phyloP scores from a whole-genome alignment of 2,113 vertebrate species.

The Poeciliopsis retropinna region DNA sequence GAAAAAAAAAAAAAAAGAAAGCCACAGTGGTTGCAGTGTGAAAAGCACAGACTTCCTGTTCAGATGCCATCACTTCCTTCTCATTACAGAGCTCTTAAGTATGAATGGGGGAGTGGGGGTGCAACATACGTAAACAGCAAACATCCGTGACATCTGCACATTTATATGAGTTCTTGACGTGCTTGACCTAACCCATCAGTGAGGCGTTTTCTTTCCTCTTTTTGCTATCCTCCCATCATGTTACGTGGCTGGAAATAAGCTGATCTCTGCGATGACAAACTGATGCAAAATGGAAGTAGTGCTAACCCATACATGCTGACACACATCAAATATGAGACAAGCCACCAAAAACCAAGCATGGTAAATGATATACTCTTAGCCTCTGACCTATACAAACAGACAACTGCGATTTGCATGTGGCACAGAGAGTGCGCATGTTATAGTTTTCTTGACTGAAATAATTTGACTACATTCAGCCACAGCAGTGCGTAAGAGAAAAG shows the following conservation, averaged over 20 bases:
- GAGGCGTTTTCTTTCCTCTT: neutral
- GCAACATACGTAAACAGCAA: conserved; percentile 42
- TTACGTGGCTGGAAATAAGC: neutral
- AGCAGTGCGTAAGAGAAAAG: neutral
- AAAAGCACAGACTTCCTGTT: conserved; percentile 74
- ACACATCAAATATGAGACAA: conserved; percentile 2
- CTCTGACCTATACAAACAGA: neutral
- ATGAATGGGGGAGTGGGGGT: conserved; percentile 61
- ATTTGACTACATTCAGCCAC: neutral
- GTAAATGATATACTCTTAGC: conserved; percentile 3
- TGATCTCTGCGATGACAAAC: conserved; percentile 1
- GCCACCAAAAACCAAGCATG: neutral
- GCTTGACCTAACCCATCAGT: conserved; percentile 8
- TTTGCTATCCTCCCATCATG: neutral
- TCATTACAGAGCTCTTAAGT: conserved; percentile 64
- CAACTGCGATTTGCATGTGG: neutral
- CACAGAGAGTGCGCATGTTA: neutral
- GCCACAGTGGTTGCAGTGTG: conserved; percentile 68
- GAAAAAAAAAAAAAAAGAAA: conserved; percentile 45
- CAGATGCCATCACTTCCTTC: conserved; percentile 82
- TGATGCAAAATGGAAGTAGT: conserved; percentile 6
- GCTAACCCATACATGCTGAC: conserved; percentile 14
- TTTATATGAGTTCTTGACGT: neutral
- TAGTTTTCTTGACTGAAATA: conserved; percentile 5
- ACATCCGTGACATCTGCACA: conserved; percentile 20